Percentiles rank a stretch among this genome's conserved stretches.
phyloP scores from a whole-genome alignment of 2,888 invertebrate species.

The Nomada ferruginata region DNA sequence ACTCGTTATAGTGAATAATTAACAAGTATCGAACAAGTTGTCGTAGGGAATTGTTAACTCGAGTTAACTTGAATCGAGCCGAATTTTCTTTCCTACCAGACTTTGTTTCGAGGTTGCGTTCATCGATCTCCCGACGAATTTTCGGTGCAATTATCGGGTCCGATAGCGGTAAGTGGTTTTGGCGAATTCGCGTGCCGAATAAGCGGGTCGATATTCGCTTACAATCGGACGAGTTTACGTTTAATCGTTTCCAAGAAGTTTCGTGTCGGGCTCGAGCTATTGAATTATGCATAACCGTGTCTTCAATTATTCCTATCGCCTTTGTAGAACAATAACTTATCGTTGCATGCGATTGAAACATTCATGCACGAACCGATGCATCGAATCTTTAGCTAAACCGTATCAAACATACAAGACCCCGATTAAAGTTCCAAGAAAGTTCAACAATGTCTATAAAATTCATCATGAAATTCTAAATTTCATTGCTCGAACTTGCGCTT shows the following conservation, averaged over 20 bases:
- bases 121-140: background rate
- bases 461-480: background rate
- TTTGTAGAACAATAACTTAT: background rate
- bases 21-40: constrained; percentile 12
- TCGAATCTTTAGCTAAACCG: background rate
- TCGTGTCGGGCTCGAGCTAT: constrained; percentile 24
- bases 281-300: constrained; percentile 33
- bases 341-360: background rate
- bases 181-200: constrained; percentile 39
- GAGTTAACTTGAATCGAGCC: background rate
- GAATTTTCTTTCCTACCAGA: background rate
- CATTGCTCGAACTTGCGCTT: no score
- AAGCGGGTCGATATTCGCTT: constrained; percentile 28
- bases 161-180: constrained; percentile 11
- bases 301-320: constrained; percentile 15
- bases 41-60: background rate
- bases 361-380: background rate
- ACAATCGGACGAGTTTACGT: constrained; percentile 13
- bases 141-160: constrained; percentile 28
- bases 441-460: background rate
- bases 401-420: background rate
- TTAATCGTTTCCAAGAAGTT: constrained; percentile 39
- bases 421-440: background rate
- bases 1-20: constrained; percentile 5
- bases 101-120: background rate